phyloP scores from a whole-genome alignment of 2,113 vertebrate species.

The Numenius arquata region DNA sequence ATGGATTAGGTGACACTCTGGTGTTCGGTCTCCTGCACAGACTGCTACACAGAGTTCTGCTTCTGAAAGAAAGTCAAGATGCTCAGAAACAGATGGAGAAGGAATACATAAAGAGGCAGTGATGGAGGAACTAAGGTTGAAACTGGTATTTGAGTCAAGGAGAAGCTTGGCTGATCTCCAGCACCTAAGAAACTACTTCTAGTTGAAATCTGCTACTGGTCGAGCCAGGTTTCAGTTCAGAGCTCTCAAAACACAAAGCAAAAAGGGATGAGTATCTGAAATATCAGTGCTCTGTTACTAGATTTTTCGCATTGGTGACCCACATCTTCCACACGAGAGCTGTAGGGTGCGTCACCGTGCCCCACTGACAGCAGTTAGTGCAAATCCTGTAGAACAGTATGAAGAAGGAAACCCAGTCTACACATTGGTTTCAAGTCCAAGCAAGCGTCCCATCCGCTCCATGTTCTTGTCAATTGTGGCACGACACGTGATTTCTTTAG shows the following conservation, averaged over 20 bases:
- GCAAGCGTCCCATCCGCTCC: constrained; percentile 94
- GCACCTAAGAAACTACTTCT: not conserved
- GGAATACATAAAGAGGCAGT: rapidly evolving
- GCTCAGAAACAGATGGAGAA: not conserved
- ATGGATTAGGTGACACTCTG: rapidly evolving
- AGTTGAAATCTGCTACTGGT: not conserved
- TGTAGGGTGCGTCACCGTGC: not conserved
- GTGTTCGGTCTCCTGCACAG: rapidly evolving
- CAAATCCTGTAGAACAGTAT: not conserved
- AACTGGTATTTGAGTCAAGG: not conserved
- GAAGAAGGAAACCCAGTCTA: constrained; percentile 19
- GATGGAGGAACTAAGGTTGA: not conserved
- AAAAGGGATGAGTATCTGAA: not conserved
- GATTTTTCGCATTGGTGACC: not conserved
- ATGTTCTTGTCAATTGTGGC: constrained; percentile 92
- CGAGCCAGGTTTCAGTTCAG: not conserved
- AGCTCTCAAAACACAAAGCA: rapidly evolving
- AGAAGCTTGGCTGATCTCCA: not conserved
- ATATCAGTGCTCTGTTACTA: not conserved
- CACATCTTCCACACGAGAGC: rapidly evolving
- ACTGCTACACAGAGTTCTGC: not conserved
- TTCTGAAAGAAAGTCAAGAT: too few relatives aligned
- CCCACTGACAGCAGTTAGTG: not conserved
- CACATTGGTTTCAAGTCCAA: constrained; percentile 93
- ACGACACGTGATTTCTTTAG: constrained; percentile 88